Evolutionary conservation across 2,888 invertebrate genomes (phyloP).

Genomic region (Erebia ligea): DNA sequence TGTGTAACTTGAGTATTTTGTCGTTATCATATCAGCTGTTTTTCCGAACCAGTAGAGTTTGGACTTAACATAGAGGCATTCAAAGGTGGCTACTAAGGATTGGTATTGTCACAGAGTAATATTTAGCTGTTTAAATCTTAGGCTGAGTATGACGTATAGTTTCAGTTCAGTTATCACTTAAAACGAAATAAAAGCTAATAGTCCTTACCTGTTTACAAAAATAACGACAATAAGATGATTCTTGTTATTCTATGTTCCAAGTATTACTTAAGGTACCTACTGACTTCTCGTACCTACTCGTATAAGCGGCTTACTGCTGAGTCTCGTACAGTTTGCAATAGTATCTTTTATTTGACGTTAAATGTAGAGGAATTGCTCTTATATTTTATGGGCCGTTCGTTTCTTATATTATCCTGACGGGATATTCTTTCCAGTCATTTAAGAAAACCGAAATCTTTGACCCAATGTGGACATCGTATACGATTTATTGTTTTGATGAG

Average conservation of each 20-base stretch:
- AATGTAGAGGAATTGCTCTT: constrained; percentile 40
- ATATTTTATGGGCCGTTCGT: constrained; percentile 38
- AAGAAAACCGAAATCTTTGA: constrained; percentile 24
- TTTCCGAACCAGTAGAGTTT: no score
- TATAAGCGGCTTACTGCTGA: constrained; percentile 2
- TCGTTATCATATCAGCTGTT: no score
- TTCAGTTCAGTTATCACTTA: background rate
- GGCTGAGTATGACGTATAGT: no score
- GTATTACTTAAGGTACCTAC: background rate
- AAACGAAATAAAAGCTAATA: background rate
- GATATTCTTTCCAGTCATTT: constrained; percentile 44
- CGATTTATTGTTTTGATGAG: constrained; percentile 14
- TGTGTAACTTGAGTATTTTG: no score
- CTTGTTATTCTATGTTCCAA: constrained; percentile 8
- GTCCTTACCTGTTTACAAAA: background rate
- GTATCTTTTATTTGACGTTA: constrained; percentile 34
- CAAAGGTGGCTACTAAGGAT: no score
- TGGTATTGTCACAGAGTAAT: no score
- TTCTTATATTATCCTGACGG: constrained; percentile 36
- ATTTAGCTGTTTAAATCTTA: no score
- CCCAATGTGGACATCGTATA: background rate
- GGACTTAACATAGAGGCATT: no score
- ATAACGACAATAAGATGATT: background rate
- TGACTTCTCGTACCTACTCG: background rate
- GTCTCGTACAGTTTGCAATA: constrained; percentile 25